phyloP scores from a whole-genome alignment of 64 coral and sea anemone species.

The Pocillopora damicornis region DNA sequence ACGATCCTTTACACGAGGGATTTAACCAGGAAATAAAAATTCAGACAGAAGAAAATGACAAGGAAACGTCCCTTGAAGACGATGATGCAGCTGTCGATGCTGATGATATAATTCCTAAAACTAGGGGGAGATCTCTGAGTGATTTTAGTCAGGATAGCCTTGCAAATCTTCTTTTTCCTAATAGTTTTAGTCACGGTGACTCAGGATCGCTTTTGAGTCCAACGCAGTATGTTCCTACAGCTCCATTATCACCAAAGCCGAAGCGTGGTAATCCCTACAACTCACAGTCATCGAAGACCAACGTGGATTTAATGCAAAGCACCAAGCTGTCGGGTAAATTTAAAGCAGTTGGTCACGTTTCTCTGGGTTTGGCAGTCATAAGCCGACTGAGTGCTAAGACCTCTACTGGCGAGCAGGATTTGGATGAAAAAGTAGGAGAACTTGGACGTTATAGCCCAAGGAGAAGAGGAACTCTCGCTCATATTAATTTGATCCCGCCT shows the following conservation, averaged over 20 bases:
- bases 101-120: background rate
- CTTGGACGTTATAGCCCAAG: background rate
- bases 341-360: background rate
- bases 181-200: background rate
- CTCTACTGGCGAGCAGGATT: background rate
- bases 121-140: background rate
- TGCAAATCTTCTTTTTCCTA: background rate
- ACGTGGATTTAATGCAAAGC: background rate
- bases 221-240: background rate
- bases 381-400: background rate
- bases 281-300: background rate
- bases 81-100: background rate
- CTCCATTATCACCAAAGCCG: background rate
- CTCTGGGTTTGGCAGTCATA: background rate
- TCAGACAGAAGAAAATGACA: background rate
- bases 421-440: background rate
- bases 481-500: background rate
- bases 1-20: background rate
- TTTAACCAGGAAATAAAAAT: background rate
- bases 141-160: background rate
- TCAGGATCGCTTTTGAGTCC: background rate
- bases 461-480: background rate
- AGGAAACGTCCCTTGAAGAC: background rate
- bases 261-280: background rate
- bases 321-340: background rate